Conservation (phyloP, 2,113 vertebrate species). For the Nymphicus hollandicus region DNA sequence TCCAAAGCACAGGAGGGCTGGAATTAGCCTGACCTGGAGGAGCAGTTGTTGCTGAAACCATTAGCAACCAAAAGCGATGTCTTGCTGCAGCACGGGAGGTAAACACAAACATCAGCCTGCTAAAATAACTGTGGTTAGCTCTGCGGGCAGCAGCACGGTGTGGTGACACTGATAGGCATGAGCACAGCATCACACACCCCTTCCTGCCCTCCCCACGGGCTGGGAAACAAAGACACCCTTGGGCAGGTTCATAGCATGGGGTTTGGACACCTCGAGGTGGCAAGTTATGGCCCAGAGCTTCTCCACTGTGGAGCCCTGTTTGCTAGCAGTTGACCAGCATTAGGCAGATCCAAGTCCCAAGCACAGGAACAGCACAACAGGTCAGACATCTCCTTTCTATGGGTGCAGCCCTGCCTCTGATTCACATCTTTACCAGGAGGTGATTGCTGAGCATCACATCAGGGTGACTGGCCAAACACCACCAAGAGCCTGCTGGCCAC, state of each 20-base stretch:
- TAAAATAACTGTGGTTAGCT: conserved; percentile 35
- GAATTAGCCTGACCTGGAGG: not conserved
- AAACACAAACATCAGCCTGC: not conserved
- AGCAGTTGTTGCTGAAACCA: not conserved
- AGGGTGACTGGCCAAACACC: not conserved
- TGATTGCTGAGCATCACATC: fast-evolving
- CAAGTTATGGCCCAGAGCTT: not conserved
- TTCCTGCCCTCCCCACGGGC: not conserved
- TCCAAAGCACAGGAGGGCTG: not conserved
- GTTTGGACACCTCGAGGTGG: not conserved
- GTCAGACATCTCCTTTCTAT: too few species aligned
- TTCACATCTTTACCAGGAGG: not conserved
- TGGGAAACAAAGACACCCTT: not conserved
- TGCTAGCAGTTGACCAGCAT: fast-evolving
- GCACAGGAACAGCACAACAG: fast-evolving
- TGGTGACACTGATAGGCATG: not conserved
- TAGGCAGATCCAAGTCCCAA: not conserved
- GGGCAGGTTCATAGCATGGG: not conserved
- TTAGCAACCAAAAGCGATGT: not conserved
- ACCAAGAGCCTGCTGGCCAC: not conserved
- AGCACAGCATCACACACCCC: not conserved
- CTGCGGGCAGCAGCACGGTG: not conserved
- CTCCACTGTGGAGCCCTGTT: too few species aligned
- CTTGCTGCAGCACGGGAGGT: not conserved
- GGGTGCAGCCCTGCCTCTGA: not conserved